These are phyloP conservation scores for Cryptocheilus praepositus DNA, from an alignment of 2,888 invertebrate genomes.

Conservation along the genomic window DNA sequence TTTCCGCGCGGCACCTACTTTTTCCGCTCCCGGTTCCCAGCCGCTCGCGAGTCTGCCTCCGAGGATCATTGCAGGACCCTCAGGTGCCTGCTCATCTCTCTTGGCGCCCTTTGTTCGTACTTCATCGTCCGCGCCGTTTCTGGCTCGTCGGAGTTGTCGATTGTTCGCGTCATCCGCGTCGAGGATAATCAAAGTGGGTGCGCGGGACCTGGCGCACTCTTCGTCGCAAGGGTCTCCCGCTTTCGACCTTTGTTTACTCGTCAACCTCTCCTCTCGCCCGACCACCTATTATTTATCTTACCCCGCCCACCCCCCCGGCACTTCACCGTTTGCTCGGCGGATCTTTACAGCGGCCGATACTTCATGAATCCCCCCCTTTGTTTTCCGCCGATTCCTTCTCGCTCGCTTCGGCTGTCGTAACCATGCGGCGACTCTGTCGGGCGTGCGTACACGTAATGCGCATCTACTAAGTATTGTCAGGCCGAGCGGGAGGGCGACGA, in stretches of 20 bases:
- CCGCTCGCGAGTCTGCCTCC: too few relatives aligned
- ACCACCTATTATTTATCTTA: constrained; percentile 5
- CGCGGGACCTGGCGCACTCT: not conserved
- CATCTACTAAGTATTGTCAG: constrained; percentile 38
- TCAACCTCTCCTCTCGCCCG: constrained; percentile 11
- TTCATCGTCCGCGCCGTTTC: too few relatives aligned
- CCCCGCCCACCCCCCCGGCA: not conserved
- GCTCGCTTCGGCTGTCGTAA: too few relatives aligned
- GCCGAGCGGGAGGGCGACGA: constrained; percentile 17
- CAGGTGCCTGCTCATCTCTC: too few relatives aligned
- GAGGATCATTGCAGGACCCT: too few relatives aligned
- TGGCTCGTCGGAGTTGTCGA: too few relatives aligned
- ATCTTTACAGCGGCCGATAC: not conserved
- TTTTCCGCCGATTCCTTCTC: too few relatives aligned
- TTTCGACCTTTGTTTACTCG: constrained; percentile 6
- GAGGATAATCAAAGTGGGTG: not conserved
- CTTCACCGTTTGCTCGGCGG: constrained; percentile 20
- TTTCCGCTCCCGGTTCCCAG: not conserved
- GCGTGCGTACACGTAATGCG: constrained; percentile 35
- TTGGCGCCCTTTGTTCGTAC: too few relatives aligned
- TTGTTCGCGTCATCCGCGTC: too few relatives aligned
- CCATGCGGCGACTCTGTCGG: too few relatives aligned
- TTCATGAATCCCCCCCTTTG: too few relatives aligned
- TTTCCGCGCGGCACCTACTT: constrained; percentile 1
- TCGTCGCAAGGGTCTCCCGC: not conserved